These are phyloP conservation scores for Shargacucullia verbasci DNA, from an alignment of 2,888 invertebrate genomes.

Conservation along the genomic window DNA sequence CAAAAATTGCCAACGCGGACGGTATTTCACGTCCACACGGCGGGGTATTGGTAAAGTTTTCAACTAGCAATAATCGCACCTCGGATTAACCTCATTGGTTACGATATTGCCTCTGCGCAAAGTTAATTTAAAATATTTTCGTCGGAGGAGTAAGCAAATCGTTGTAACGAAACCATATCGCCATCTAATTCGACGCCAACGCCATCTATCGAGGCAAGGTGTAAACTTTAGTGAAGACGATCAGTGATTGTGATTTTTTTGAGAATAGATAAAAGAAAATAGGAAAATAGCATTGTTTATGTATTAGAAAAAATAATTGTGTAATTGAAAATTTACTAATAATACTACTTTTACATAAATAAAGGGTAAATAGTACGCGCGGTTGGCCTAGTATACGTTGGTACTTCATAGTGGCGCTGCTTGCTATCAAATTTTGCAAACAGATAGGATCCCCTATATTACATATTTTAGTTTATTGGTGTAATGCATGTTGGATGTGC, in stretches of 20 bases:
- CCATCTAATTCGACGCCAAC: constrained; percentile 60
- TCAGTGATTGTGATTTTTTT: not conserved
- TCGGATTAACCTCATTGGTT: constrained; percentile 96
- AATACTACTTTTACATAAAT: too few relatives aligned
- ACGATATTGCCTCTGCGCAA: constrained; percentile 98
- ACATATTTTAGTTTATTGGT: too few relatives aligned
- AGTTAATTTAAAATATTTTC: constrained; percentile 84
- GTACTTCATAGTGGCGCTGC: too few relatives aligned
- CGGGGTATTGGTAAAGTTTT: constrained; percentile 93
- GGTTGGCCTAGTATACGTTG: too few relatives aligned
- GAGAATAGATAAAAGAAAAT: not conserved
- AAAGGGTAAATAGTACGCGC: too few relatives aligned
- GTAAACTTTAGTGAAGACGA: constrained; percentile 18
- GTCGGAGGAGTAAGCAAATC: not conserved
- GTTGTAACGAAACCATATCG: constrained; percentile 64
- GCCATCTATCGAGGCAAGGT: constrained; percentile 70
- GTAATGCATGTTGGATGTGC: too few relatives aligned
- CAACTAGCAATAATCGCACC: constrained; percentile 97
- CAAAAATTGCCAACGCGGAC: constrained; percentile 86
- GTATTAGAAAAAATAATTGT: too few relatives aligned
- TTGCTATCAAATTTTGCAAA: too few relatives aligned
- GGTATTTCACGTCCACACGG: constrained; percentile 86
- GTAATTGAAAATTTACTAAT: too few relatives aligned
- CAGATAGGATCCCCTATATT: too few relatives aligned
- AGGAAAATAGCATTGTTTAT: too few relatives aligned